Evolutionary conservation across 2,888 invertebrate species (phyloP), one percentile per base, ranked within the genome.

Genomic region (Drosophila mayaguana): DNA sequence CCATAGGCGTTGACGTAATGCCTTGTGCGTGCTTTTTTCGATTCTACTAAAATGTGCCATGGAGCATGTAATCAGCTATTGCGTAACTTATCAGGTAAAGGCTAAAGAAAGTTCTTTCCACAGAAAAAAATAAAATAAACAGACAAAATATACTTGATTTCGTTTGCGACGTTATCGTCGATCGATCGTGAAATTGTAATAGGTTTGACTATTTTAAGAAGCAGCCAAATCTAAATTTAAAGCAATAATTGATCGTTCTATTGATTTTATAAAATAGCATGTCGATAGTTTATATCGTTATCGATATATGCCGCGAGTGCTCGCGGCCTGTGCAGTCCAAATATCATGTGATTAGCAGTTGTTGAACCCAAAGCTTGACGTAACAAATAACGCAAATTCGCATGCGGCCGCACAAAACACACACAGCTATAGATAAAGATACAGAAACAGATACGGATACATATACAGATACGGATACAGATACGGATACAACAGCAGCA

Each of bases 281-380:
- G 4, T 8, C 36, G 53, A 38, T 22, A 36, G 22, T 11, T 11
- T 38, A 16, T 38, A 22, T 36, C 36, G 53, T 34, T 53, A 53
- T 40, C 16, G 22, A n/a, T 28, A 12, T 9, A 40, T 40, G n/a
- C 8, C 12, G 25, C 36, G 48, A 60, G 50, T 66, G 57, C 50
- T 46, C 55, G 45, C 54, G 72, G 65, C 62, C 63, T 56, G 6
- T 45, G 12, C 16, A 38, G 18, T 42, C 22, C 14, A 20, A 16
- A 36, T 67, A 63, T 69, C 80, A 72, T 75, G 83, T 85, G 88
- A 83, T 84, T 88, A 84, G 83, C 84, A 88, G 88, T 84, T 84
- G 83, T 85, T 88, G 84, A 84, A 84, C 88, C 75, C 84, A 61
- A 67, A 54, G 45, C 46, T 80, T 74, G 74, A 77, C 80, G 78